A percentile compares a stretch with the other conserved stretches of the same genome.
Evolutionary conservation across 2,797 vertebrate species (phyloP).

Genomic region (Anguilla marmorata): DNA sequence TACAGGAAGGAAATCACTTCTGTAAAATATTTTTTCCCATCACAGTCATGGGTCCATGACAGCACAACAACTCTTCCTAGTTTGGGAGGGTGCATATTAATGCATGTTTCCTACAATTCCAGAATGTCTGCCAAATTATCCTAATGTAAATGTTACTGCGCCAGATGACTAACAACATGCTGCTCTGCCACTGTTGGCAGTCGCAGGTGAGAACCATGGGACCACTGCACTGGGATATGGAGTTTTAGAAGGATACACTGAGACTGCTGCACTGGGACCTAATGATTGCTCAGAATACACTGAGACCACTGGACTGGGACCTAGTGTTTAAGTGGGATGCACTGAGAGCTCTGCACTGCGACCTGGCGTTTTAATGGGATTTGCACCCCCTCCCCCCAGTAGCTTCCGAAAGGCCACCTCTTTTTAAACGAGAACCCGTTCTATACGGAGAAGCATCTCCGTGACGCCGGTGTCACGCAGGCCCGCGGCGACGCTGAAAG

Average conservation of each 20-base stretch:
- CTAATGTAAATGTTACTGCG: too few species aligned
- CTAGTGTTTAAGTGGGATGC: not conserved
- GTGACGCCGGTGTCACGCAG: constrained; percentile 5
- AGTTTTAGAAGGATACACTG: not conserved
- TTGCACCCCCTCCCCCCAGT: not conserved
- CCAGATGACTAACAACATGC: not conserved
- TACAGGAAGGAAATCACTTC: not conserved
- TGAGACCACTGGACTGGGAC: not conserved
- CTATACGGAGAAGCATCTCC: not conserved
- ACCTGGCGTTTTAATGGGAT: not conserved
- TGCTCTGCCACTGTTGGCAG: not conserved
- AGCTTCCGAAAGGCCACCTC: not conserved
- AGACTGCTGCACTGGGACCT: not conserved
- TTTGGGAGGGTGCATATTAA: not conserved
- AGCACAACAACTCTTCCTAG: not conserved
- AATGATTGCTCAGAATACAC: not conserved
- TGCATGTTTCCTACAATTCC: not conserved
- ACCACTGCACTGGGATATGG: not conserved
- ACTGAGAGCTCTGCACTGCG: not conserved
- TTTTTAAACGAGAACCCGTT: constrained; percentile 11
- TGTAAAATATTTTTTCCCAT: not conserved
- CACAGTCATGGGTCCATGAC: not conserved
- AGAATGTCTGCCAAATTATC: too few species aligned
- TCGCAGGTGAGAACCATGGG: too few species aligned
- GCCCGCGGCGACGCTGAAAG: constrained; percentile 26